phyloP scores from a whole-genome alignment of 2,888 invertebrate genomes.

The Eupithecia insigniata region DNA sequence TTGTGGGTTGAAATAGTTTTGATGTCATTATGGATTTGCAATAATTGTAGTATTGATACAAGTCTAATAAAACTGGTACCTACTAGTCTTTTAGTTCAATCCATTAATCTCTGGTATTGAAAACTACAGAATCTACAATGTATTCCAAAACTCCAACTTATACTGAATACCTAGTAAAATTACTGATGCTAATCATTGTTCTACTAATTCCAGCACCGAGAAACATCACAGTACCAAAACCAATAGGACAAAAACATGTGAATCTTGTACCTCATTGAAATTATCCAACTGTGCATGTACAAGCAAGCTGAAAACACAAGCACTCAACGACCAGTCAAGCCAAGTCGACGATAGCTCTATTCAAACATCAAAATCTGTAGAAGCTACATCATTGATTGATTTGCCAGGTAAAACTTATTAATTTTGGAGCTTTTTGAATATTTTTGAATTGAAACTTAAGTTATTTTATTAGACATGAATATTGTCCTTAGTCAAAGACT shows the following conservation, averaged over 20 bases:
- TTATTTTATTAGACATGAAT: not conserved
- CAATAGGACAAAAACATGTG: constrained; percentile 55
- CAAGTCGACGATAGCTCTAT: constrained; percentile 48
- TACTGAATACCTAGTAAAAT: too few relatives aligned
- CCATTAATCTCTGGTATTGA: too few relatives aligned
- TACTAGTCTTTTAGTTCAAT: too few relatives aligned
- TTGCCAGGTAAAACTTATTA: constrained; percentile 74
- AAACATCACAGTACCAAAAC: constrained; percentile 45
- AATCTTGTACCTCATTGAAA: constrained; percentile 58
- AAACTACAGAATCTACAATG: too few relatives aligned
- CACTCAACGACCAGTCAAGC: constrained; percentile 28
- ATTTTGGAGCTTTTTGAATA: too few relatives aligned
- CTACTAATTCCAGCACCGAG: constrained; percentile 47
- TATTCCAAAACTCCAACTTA: too few relatives aligned
- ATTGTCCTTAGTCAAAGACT: not conserved
- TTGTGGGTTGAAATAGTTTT: not conserved
- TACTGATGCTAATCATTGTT: not conserved
- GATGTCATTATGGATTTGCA: not conserved
- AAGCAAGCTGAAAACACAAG: constrained; percentile 32
- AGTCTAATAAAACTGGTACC: not conserved
- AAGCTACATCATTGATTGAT: constrained; percentile 72
- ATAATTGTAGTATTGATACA: not conserved
- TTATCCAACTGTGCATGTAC: constrained; percentile 60
- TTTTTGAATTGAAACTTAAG: too few relatives aligned
- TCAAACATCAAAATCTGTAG: constrained; percentile 57